Percentiles rank a stretch among this genome's conserved stretches.
Conservation (phyloP, 2,888 invertebrate species). For the Amphimallon solstitiale region DNA sequence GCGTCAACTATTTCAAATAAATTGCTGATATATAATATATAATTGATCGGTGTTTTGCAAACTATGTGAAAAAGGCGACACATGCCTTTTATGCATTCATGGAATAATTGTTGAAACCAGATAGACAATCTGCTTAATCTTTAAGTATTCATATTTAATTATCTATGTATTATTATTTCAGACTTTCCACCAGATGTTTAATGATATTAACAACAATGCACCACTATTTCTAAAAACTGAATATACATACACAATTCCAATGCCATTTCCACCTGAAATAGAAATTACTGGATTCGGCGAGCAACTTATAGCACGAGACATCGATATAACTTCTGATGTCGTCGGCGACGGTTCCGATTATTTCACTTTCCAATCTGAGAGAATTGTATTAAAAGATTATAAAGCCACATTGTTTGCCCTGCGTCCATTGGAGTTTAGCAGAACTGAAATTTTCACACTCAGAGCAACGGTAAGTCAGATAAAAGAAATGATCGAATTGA, state of each 20-base stretch:
- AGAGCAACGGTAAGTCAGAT: constrained; percentile 55
- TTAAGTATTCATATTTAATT: no score
- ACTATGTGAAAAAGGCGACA: no score
- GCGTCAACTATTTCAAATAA: no score
- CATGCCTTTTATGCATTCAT: no score
- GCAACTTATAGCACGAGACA: constrained; percentile 64
- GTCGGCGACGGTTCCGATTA: constrained; percentile 45
- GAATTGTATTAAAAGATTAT: constrained; percentile 42
- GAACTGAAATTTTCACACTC: constrained; percentile 44
- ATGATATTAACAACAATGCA: constrained; percentile 66
- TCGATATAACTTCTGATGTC: constrained; percentile 59
- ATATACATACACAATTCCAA: constrained; percentile 62
- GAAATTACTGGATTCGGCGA: constrained; percentile 61
- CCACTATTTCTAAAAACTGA: constrained; percentile 61
- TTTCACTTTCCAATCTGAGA: constrained; percentile 35
- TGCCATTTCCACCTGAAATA: constrained; percentile 59
- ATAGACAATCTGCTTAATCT: no score
- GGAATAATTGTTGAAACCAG: no score
- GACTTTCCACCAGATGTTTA: constrained; percentile 60
- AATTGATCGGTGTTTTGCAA: no score
- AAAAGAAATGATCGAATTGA: no score
- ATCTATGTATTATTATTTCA: constrained; percentile 54
- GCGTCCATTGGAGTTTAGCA: constrained; percentile 41
- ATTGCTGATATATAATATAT: no score
- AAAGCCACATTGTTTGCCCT: constrained; percentile 46